phyloP scores from a whole-genome alignment of 1,140 invertebrate genomes.

The Zaprionus lachaisei region DNA sequence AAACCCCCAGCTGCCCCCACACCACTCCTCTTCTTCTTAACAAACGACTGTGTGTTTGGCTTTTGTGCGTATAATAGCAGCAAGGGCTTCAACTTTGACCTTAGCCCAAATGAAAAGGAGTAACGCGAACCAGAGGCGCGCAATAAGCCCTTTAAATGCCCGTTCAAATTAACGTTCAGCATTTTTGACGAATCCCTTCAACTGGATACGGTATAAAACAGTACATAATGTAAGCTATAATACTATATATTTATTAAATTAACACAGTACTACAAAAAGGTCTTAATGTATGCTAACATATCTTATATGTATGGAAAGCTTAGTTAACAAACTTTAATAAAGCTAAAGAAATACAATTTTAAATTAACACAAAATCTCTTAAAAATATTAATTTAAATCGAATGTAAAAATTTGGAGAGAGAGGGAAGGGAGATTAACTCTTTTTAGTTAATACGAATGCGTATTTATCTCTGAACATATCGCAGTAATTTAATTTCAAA shows the following conservation, averaged over 20 bases:
- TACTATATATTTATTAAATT: slow-evolving; percentile 11
- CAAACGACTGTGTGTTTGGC: slow-evolving; percentile 32
- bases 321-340: slow-evolving; percentile 11
- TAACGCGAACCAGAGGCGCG: slow-evolving; percentile 34
- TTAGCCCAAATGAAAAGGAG: slow-evolving; percentile 65
- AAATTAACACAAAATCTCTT: neutral
- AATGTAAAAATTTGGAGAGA: neutral
- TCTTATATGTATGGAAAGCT: slow-evolving; percentile 11
- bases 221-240: neutral
- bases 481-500: neutral
- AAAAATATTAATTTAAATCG: slow-evolving; percentile 1
- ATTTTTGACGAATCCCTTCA: neutral
- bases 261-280: slow-evolving; percentile 13
- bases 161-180: slow-evolving; percentile 22
- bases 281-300: slow-evolving; percentile 20
- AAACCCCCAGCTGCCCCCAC: slow-evolving; percentile 4
- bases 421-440: neutral
- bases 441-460: neutral
- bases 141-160: slow-evolving; percentile 40
- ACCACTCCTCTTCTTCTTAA: neutral
- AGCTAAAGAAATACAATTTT: neutral
- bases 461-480: neutral
- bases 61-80: slow-evolving; percentile 54
- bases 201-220: neutral
- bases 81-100: slow-evolving; percentile 76